Percentiles rank a stretch among this genome's conserved stretches.
Conservation (phyloP, 2,888 invertebrate genomes). For the Dione vanillae region DNA sequence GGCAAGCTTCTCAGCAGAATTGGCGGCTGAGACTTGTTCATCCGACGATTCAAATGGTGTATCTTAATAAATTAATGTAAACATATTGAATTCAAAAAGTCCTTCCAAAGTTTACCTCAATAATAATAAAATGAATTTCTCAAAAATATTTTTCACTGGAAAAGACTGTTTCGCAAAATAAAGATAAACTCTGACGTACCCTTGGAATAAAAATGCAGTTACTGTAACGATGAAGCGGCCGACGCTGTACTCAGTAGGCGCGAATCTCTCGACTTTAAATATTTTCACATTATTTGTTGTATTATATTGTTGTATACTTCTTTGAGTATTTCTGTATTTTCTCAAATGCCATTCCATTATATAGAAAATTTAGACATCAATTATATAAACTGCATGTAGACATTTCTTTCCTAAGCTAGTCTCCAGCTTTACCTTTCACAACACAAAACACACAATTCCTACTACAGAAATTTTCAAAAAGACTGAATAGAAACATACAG, state of each 20-base stretch:
- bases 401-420: not conserved
- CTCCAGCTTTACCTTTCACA: not conserved
- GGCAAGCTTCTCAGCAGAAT: too few relatives aligned
- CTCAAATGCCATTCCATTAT: not conserved
- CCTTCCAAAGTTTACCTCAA: too few relatives aligned
- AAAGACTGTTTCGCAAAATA: not conserved
- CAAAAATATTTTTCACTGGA: not conserved
- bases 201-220: constrained; percentile 24
- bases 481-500: constrained; percentile 1
- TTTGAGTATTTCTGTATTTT: not conserved
- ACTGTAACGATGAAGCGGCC: constrained; percentile 10
- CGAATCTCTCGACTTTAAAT: constrained; percentile 23
- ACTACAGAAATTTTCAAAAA: not conserved
- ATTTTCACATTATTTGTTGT: too few relatives aligned
- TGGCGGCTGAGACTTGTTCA: too few relatives aligned
- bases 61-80: too few relatives aligned
- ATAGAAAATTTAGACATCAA: not conserved
- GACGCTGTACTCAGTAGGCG: not conserved
- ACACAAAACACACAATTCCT: not conserved
- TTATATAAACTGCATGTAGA: not conserved
- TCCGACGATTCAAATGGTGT: too few relatives aligned
- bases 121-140: not conserved
- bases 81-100: too few relatives aligned
- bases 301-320: not conserved
- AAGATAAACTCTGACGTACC: constrained; percentile 1